A percentile compares a stretch with the other conserved stretches of the same genome.
Evolutionary conservation across 2,888 invertebrate genomes (phyloP).

Genomic region (Pristionchus mayeri): DNA sequence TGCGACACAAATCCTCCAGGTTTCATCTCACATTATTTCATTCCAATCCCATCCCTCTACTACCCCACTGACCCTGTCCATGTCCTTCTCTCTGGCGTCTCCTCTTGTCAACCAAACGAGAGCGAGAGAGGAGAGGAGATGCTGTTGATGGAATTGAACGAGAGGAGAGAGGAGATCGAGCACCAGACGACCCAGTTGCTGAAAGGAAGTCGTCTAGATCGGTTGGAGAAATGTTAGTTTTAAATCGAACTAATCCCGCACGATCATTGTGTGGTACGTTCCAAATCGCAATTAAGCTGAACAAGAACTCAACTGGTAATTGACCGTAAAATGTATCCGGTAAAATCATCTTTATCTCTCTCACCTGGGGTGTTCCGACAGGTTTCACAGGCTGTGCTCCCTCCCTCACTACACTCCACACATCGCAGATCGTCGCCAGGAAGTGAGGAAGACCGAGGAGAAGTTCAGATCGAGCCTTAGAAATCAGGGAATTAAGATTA

Average conservation of each 20-base stretch:
- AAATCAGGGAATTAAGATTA: background rate
- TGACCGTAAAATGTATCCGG: background rate
- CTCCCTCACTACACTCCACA: conserved; percentile 85
- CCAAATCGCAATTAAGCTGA: too few relatives aligned
- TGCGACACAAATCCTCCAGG: background rate
- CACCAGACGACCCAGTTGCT: conserved; percentile 86
- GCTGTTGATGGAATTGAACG: conserved; percentile 86
- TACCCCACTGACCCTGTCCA: conserved; percentile 43
- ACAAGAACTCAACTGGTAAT: too few relatives aligned
- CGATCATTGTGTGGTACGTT: too few relatives aligned
- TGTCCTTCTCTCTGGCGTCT: conserved; percentile 31
- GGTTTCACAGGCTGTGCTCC: conserved; percentile 71
- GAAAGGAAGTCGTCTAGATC: conserved; percentile 61
- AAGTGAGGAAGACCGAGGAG: conserved; percentile 81
- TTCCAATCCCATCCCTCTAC: too few relatives aligned
- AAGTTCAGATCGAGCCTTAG: conserved; percentile 42
- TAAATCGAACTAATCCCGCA: too few relatives aligned
- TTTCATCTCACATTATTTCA: background rate
- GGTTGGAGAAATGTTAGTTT: background rate
- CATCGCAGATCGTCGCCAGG: conserved; percentile 84
- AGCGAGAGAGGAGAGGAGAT: conserved; percentile 87
- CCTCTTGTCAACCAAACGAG: conserved; percentile 86
- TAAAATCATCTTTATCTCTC: background rate
- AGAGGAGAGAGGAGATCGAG: conserved; percentile 89
- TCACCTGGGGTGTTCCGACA: conserved; percentile 66